These are phyloP conservation scores for Octodon degus DNA, from an alignment of 2,113 vertebrate species.

Conservation along the genomic window DNA sequence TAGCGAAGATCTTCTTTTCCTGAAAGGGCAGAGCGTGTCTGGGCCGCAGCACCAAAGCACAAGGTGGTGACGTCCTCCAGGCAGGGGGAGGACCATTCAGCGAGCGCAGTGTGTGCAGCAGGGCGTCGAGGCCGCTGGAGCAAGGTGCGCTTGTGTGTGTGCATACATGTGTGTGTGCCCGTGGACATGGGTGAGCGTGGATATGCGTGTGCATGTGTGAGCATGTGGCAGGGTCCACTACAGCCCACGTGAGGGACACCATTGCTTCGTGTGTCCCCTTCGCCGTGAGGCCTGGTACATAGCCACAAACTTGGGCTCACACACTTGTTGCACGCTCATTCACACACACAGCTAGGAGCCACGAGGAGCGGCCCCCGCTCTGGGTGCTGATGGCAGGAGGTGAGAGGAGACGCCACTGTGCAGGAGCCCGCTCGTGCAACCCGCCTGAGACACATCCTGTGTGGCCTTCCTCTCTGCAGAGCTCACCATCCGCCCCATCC, in stretches of 20 bases:
- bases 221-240: background rate
- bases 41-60: rapidly evolving
- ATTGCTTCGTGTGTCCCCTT: background rate
- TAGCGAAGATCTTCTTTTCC: slow-evolving; percentile 83
- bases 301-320: background rate
- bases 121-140: background rate
- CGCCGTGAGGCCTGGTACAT: background rate
- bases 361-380: background rate
- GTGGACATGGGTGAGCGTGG: background rate
- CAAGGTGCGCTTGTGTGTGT: background rate
- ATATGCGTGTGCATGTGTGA: background rate
- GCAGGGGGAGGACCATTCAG: rapidly evolving
- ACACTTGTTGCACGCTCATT: background rate
- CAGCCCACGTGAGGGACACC: background rate
- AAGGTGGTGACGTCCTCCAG: too few relatives aligned
- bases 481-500: too few relatives aligned
- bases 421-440: background rate
- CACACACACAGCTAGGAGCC: background rate
- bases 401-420: background rate
- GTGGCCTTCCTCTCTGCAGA: background rate
- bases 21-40: slow-evolving; percentile 35
- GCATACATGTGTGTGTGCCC: too few relatives aligned
- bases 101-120: rapidly evolving
- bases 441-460: background rate
- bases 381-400: background rate